Evolutionary conservation across 35 echinoderm and acorn worm species (phyloP).

Genomic region (Ptychodera flava): DNA sequence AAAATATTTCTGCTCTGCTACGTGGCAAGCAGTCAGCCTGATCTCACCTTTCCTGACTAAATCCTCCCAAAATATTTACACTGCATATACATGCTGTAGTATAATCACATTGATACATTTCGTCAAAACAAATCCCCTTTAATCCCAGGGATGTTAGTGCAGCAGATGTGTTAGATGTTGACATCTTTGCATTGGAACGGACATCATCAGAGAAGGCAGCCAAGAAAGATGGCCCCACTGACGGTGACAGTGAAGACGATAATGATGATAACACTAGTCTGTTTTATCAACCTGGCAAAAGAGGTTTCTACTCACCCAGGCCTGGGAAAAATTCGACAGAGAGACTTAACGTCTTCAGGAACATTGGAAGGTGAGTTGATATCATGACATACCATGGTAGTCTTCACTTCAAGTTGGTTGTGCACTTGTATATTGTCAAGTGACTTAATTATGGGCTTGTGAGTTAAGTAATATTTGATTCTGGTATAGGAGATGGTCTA

Average conservation of each 20-base stretch:
- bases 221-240: not conserved
- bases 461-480: not conserved
- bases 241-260: slow-evolving; percentile 24
- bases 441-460: not conserved
- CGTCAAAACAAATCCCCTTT: too few species aligned
- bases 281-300: slow-evolving; percentile 93
- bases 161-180: not conserved
- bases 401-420: too few species aligned
- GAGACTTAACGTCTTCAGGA: slow-evolving; percentile 91
- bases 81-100: too few species aligned
- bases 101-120: too few species aligned
- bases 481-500: not conserved
- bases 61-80: too few species aligned
- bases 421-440: not conserved
- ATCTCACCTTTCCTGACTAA: too few species aligned
- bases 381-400: not conserved
- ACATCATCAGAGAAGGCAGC: not conserved
- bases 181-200: not conserved
- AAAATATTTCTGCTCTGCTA: too few species aligned
- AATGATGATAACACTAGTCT: slow-evolving; percentile 63
- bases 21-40: too few species aligned
- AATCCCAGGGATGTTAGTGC: not conserved
- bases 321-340: slow-evolving; percentile 76
- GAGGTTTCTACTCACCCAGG: slow-evolving; percentile 87
- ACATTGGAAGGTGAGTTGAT: slow-evolving; percentile 81